Conservation (phyloP, 2,113 vertebrate species). For the Chaenogobius annularis region DNA sequence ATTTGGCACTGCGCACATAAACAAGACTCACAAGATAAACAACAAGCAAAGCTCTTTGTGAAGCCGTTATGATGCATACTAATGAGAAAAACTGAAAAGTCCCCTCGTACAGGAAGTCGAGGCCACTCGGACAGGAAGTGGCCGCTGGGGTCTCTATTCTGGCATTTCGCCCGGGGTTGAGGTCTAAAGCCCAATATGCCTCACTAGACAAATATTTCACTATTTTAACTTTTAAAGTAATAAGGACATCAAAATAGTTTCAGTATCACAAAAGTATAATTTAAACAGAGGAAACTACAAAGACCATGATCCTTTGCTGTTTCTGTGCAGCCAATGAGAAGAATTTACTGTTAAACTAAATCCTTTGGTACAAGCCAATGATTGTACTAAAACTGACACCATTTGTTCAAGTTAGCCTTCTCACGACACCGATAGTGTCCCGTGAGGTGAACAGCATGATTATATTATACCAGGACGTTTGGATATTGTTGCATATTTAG, state of each 20-base stretch:
- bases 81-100: constrained; percentile 97
- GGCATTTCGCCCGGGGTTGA: not conserved
- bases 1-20: constrained; percentile 99
- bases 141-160: constrained; percentile 21
- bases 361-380: too few relatives aligned
- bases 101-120: constrained; percentile 75
- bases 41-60: constrained; percentile 99
- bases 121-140: constrained; percentile 88
- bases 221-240: not conserved
- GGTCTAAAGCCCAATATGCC: not conserved
- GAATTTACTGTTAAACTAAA: not conserved
- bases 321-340: not conserved
- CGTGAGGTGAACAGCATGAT: too few relatives aligned
- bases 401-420: too few relatives aligned
- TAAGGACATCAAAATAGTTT: too few relatives aligned
- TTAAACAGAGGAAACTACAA: not conserved
- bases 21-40: constrained; percentile 99
- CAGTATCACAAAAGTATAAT: too few relatives aligned
- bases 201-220: not conserved
- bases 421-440: not conserved
- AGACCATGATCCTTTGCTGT: not conserved
- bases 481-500: too few relatives aligned
- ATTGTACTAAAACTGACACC: too few relatives aligned
- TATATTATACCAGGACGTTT: too few relatives aligned
- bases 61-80: constrained; percentile 98